phyloP scores from a whole-genome alignment of 1,140 invertebrate species.

The Homalodisca vitripennis region DNA sequence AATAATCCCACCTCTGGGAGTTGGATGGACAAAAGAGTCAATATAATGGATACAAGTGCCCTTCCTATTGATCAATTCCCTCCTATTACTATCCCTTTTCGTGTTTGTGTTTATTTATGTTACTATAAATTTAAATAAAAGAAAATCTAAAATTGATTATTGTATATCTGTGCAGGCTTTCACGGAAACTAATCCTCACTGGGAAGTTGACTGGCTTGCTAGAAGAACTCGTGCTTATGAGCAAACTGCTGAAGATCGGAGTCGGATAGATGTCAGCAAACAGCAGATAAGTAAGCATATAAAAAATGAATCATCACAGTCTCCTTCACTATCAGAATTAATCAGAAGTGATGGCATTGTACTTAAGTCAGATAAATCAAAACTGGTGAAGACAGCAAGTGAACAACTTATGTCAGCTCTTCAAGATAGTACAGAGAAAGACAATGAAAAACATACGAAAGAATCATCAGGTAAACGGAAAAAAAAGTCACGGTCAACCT shows the following conservation, averaged over 20 bases:
- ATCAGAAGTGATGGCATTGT: no score
- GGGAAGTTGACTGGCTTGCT: conserved; percentile 80
- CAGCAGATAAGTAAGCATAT: neutral
- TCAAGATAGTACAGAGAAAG: neutral
- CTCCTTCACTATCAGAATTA: neutral
- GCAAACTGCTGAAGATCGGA: conserved; percentile 51
- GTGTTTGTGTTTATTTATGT: no score
- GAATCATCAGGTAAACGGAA: conserved; percentile 37
- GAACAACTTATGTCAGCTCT: conserved; percentile 10
- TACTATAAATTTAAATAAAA: no score
- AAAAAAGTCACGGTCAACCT: conserved; percentile 44
- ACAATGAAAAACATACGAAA: neutral
- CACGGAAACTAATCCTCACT: conserved; percentile 76
- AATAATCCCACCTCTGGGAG: no score
- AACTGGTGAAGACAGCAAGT: conserved; percentile 18
- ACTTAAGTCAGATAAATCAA: conserved; percentile 6
- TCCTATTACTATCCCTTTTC: no score
- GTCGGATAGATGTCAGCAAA: conserved; percentile 44
- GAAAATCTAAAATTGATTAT: no score
- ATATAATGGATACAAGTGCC: no score
- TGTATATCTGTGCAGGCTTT: conserved; percentile 73
- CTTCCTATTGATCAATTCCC: no score
- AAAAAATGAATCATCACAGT: neutral
- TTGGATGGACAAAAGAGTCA: no score
- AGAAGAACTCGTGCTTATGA: conserved; percentile 69